Evolutionary conservation across 2,888 invertebrate genomes (phyloP).

Genomic region (Sphecodes monilicornis): DNA sequence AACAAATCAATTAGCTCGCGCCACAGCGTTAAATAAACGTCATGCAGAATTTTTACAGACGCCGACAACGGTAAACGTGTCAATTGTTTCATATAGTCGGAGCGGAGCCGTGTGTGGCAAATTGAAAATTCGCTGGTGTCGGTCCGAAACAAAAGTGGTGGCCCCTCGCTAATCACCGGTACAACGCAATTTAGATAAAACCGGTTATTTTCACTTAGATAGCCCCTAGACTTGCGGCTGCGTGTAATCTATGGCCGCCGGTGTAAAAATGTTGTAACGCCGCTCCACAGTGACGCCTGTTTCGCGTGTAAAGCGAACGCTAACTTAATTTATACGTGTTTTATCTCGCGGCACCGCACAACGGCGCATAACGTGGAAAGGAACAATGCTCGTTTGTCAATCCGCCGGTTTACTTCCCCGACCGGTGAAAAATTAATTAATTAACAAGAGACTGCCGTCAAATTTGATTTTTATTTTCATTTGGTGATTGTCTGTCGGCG

Average conservation of each 20-base stretch:
- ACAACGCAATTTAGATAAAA: constrained; percentile 55
- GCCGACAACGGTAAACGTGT: not conserved
- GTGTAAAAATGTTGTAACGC: constrained; percentile 39
- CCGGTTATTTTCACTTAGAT: constrained; percentile 49
- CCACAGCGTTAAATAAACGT: not conserved
- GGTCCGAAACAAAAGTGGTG: not conserved
- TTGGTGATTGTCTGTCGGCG: not conserved
- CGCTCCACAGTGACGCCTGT: constrained; percentile 24
- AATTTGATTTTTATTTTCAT: not conserved
- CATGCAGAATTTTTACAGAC: not conserved
- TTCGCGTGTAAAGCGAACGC: constrained; percentile 44
- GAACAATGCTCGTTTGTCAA: constrained; percentile 34
- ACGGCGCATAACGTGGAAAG: constrained; percentile 30
- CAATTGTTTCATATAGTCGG: not conserved
- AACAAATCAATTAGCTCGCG: not conserved
- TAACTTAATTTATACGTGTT: constrained; percentile 43
- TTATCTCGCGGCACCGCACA: constrained; percentile 24
- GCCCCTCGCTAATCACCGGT: constrained; percentile 35
- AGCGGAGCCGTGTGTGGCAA: not conserved
- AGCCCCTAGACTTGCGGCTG: constrained; percentile 9
- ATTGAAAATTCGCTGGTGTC: constrained; percentile 21
- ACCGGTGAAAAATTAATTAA: constrained; percentile 26
- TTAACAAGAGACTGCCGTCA: not conserved
- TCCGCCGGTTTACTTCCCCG: constrained; percentile 2
- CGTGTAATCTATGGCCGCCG: constrained; percentile 23